Conservation (phyloP, 2,888 invertebrate species). For the Piscicola geometra region DNA sequence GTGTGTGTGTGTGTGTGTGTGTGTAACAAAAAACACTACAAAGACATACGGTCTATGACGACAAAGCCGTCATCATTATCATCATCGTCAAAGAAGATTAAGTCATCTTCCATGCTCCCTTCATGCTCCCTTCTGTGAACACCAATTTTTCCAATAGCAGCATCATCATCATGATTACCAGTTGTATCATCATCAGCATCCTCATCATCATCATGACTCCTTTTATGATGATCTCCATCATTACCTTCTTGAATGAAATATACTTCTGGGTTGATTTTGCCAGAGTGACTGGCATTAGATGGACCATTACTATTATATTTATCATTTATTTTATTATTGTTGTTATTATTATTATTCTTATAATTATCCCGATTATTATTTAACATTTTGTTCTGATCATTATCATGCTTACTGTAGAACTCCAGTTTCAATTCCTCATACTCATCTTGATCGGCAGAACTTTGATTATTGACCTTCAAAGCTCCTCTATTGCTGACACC, state of each 20-base stretch:
- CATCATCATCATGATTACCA: not conserved
- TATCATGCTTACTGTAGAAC: not conserved
- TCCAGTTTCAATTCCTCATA: no score
- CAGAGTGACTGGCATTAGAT: no score
- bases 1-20: constrained; percentile 21
- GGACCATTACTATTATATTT: not conserved
- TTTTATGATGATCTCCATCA: not conserved
- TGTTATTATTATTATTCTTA: constrained; percentile 4
- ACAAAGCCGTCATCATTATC: not conserved
- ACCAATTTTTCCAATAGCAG: no score
- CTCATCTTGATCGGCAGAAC: no score
- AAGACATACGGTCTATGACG: constrained; percentile 8
- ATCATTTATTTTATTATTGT: not conserved
- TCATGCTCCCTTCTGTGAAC: no score
- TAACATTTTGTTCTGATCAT: not conserved
- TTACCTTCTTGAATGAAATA: not conserved
- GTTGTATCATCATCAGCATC: constrained; percentile 7
- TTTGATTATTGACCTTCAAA: no score
- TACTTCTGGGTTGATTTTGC: not conserved
- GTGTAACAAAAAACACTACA: not conserved
- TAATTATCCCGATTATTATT: not conserved
- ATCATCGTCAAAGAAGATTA: constrained; percentile 11
- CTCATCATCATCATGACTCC: not conserved
- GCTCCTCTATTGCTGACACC: no score
- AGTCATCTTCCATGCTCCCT: not conserved